Base-by-base conservation (phyloP, 1,140 invertebrate genomes). In the Heliothis virescens region DNA sequence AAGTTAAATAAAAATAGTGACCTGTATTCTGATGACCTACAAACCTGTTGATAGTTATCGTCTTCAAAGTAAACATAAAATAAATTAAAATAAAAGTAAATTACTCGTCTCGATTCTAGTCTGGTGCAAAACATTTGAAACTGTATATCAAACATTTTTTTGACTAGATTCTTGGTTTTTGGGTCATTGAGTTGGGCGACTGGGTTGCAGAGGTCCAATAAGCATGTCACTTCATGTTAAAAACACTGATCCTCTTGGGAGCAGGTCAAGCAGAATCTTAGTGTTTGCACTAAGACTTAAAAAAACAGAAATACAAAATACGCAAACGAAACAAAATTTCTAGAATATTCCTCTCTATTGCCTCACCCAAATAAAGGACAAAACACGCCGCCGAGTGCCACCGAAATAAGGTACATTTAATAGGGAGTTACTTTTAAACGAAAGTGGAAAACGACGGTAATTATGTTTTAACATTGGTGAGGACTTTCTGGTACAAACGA, bases 331-430 rank as follows among this genome's bases (percentile, higher is more conserved):
- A 81, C 63, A 59, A 74, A 80, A 74, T 74, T 71, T 29, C 60
- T 74, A 41, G 57, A 80, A 80, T 80, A 74, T 80, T 74, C 29
- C 16, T n/a, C 60, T 73, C 52, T 74, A 80, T 74, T 74, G 74
- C 60, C n/a, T 80, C 21, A 65, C 18, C 79, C 48, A 4, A 55
- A 67, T 67, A 65, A 67, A 65, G 65, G 79, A 34, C 47, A 65
- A 41, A 76, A 76, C 74, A n/a, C 53, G 60, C 53, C 60, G 10
- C 47, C 47, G 15, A 47, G 47, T 50, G 29, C 60, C 12, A 11
- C 72, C 57, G 41, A 26, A 62, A 75, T 62, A 75, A 41, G 34
- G 5, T 59, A 13, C 60, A 50, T 48, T 75, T 75, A 75, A 74
- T 74, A 60, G 41, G 55, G 50, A 74, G 55, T 74, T 48, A 48